A percentile compares a stretch with the other conserved stretches of the same genome.
Conservation (phyloP, 2,888 invertebrate genomes). For the Pristionchus mayeri region DNA sequence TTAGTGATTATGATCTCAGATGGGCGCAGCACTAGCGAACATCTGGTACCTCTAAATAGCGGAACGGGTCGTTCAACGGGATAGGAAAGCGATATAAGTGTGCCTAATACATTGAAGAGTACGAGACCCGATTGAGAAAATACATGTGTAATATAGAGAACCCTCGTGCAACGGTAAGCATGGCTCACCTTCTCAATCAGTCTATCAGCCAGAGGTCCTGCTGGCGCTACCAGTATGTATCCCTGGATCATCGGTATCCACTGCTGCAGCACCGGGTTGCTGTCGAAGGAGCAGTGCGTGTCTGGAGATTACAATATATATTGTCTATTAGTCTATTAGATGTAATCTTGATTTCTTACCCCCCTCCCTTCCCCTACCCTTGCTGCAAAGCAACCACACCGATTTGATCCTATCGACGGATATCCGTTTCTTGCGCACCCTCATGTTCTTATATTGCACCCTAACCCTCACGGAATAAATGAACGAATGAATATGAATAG, state of each 20-base stretch:
- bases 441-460: not conserved
- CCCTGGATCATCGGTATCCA: slow-evolving; percentile 63
- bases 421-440: not conserved
- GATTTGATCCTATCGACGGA: too few species aligned
- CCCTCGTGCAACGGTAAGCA: too few species aligned
- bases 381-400: not conserved
- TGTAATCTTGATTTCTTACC: too few species aligned
- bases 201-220: slow-evolving; percentile 58
- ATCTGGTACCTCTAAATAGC: too few species aligned
- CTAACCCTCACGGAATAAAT: not conserved
- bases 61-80: slow-evolving; percentile 58
- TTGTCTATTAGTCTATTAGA: not conserved
- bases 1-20: too few species aligned
- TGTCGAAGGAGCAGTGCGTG: slow-evolving; percentile 2
- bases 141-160: too few species aligned
- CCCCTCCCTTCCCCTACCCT: not conserved
- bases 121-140: too few species aligned
- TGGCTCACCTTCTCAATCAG: slow-evolving; percentile 58
- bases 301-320: not conserved
- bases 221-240: slow-evolving; percentile 70
- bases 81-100: not conserved
- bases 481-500: too few species aligned
- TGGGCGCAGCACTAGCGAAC: too few species aligned
- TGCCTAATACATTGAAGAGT: not conserved
- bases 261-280: slow-evolving; percentile 54